Base-by-base conservation (phyloP, 1,140 invertebrate species). In the Drosophila aff. region DNA sequence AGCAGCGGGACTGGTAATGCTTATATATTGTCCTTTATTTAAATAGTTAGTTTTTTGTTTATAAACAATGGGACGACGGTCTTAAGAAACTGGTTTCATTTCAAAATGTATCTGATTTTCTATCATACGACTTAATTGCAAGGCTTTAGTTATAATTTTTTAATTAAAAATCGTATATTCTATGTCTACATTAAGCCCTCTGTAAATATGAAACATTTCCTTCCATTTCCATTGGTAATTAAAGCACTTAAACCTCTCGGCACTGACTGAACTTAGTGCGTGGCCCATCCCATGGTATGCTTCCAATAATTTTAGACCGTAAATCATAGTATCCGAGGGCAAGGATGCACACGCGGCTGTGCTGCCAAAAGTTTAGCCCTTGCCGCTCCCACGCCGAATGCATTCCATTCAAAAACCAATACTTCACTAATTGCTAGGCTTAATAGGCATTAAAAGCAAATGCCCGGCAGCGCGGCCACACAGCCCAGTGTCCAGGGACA, bases 391-490 rank as follows among this genome's bases (percentile, higher is more conserved):
- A 49, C 44, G 58, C 68, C 58, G 67, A 72, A 74, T 74, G 46
- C 72, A 73, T 62, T 47, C 67, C 74, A 85, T 86, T 85, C 68
- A 82, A 86, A 85, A 83, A 80, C 84, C 83, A 89, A 87, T 87
- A 87, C 80, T 83, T 83, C 81, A 87, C 83, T 87, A 87, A 87
- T 87, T 87, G 83, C 83, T 77, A 73, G 83, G 84, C 83, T 87
- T 87, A 87, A 87, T 87, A 87, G 84, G 83, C 76, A 87, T 87
- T 87, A 87, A 87, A 87, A 89, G 84, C 83, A 87, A 72, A 87
- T 87, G 84, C 83, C 83, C 81, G 72, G 80, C 76, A 86, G 76
- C 73, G 64, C 74, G 38, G 40, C 57, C 38, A 52, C 43, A 61
- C 46, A 75, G 64, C 53, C 57, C 60, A 61, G 63, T 73, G 79